phyloP scores from a whole-genome alignment of 1,140 invertebrate species.

The Agraylea sexmaculata region DNA sequence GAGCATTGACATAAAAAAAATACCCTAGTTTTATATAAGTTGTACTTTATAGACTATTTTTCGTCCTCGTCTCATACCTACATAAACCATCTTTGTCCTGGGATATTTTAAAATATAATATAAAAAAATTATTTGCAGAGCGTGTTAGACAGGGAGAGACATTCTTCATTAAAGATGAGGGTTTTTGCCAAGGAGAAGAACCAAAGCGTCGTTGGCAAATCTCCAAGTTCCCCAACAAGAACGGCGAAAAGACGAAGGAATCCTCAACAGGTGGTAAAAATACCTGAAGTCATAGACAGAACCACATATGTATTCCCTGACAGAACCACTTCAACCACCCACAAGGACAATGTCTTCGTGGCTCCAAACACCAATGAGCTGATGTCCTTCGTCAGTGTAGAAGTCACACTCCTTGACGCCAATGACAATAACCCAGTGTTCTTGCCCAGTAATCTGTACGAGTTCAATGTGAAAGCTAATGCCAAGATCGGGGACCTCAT shows the following conservation, averaged over 20 bases:
- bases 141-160: slow-evolving; percentile 65
- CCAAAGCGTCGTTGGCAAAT: slow-evolving; percentile 44
- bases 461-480: slow-evolving; percentile 58
- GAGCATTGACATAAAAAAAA: too few relatives aligned
- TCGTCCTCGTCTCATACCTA: too few relatives aligned
- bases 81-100: too few relatives aligned
- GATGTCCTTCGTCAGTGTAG: slow-evolving; percentile 57
- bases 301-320: slow-evolving; percentile 39
- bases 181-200: slow-evolving; percentile 65
- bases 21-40: too few relatives aligned
- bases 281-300: slow-evolving; percentile 24
- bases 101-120: too few relatives aligned
- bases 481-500: slow-evolving; percentile 54
- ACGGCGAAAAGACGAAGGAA: background rate
- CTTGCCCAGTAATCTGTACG: slow-evolving; percentile 68
- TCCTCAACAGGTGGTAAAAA: slow-evolving; percentile 20
- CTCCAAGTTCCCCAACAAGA: slow-evolving; percentile 26
- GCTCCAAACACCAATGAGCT: slow-evolving; percentile 31
- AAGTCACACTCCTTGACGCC: slow-evolving; percentile 69
- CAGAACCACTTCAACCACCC: slow-evolving; percentile 29
- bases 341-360: slow-evolving; percentile 32
- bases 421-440: slow-evolving; percentile 83
- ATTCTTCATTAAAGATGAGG: slow-evolving; percentile 53
- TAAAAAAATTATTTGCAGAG: too few relatives aligned
- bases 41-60: too few relatives aligned